These are phyloP conservation scores for Cyphomyrus discorhynchus DNA, from an alignment of 2,113 vertebrate genomes.

Conservation along the genomic window DNA sequence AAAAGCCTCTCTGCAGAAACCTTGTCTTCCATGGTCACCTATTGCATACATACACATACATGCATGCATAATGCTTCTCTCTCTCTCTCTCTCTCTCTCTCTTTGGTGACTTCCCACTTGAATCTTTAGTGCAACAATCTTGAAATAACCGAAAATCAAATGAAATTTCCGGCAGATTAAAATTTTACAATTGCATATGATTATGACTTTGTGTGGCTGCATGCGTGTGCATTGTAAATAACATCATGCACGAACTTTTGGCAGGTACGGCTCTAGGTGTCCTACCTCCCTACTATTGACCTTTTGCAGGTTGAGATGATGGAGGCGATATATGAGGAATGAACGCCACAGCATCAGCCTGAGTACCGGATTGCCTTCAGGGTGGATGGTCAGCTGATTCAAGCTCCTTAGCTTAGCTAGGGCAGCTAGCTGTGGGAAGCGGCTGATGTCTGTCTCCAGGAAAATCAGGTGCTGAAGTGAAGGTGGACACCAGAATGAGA, in stretches of 20 bases:
- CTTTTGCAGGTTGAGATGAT: constrained; percentile 83
- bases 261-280: background rate
- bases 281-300: constrained; percentile 88
- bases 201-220: background rate
- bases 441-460: constrained; percentile 79
- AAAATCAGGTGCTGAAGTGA: constrained; percentile 83
- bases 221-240: background rate
- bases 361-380: constrained; percentile 83
- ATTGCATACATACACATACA: constrained; percentile 5
- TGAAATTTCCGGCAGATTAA: background rate
- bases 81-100: background rate
- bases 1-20: constrained; percentile 84
- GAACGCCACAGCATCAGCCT: constrained; percentile 80
- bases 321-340: constrained; percentile 86
- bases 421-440: constrained; percentile 79
- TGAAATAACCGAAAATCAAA: background rate
- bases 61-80: background rate
- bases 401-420: constrained; percentile 79
- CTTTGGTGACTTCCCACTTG: background rate
- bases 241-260: background rate
- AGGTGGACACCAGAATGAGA: background rate
- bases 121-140: background rate
- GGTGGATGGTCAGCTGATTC: constrained; percentile 84
- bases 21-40: constrained; percentile 86
- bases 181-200: background rate